Base-by-base conservation (phyloP, 2,113 vertebrate species). In the Ascaphus truei region DNA sequence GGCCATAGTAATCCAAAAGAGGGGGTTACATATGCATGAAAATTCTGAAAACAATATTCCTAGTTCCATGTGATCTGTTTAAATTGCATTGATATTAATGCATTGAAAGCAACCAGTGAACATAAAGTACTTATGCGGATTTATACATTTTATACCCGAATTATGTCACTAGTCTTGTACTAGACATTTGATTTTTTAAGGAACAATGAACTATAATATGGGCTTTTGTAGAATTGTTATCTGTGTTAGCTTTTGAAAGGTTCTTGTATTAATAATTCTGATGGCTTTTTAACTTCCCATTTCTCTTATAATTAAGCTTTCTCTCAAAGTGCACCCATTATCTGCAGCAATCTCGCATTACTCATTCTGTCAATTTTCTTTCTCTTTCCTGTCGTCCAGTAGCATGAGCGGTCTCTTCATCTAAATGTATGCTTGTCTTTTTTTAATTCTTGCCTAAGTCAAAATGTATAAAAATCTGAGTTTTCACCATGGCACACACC, bases 251-350 rank as follows among this genome's bases (percentile, higher is more conserved):
- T 47, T 29, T 45, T 67, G 37, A 67, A 67, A 67, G 51, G 29
- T 67, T 67, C 27, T 57, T 56, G 27, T 53, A 31, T 57, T 67
- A 47, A 67, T 67, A 67, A 57, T 47, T 23, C 64, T 57, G 52
- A 67, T 67, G 34, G 64, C 52, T 67, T 67, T 67, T 56, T 67
- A 47, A 57, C 52, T 67, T 67, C 23, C 9, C 15, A 26, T 56
- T 57, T 67, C 39, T 67, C 27, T 33, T 57, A 34, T 47, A 57
- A 57, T 67, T 57, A 67, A 34, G 64, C 52, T 57, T 67, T 57
- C 22, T 57, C 20, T 31, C 27, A 57, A 57, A 67, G 51, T 67
- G 30, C 64, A 47, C 55, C 39, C 52, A 67, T 67, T 67, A 67
- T 67, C 37, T 33, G 18, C 27, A 67, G 53, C 64, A 57, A 57